These are phyloP conservation scores for Phylloscopus collybita DNA, from an alignment of 2,797 vertebrate genomes.

Conservation along the genomic window DNA sequence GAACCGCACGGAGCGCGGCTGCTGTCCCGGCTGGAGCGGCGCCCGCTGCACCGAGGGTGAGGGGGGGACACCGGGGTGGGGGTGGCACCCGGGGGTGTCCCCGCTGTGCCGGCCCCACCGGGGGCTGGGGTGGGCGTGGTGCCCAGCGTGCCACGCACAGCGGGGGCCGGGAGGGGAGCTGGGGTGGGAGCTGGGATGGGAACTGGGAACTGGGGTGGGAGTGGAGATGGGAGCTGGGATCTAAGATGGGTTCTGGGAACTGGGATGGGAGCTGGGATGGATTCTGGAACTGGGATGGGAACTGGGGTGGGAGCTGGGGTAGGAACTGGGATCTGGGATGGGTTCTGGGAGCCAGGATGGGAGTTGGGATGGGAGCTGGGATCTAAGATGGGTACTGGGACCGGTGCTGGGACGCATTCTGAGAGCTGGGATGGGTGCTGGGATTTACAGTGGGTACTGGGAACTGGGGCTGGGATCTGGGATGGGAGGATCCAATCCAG, in stretches of 20 bases:
- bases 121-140: neutral
- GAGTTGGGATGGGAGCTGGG: too few species aligned
- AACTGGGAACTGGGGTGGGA: neutral
- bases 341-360: neutral
- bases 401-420: too few species aligned
- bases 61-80: neutral
- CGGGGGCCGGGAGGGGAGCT: too few species aligned
- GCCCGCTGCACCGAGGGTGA: constrained; percentile 84
- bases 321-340: neutral
- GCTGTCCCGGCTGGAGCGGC: constrained; percentile 89
- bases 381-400: too few species aligned
- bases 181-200: neutral
- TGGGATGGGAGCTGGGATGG: too few species aligned
- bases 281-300: too few species aligned
- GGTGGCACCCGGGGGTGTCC: neutral
- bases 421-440: too few species aligned
- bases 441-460: too few species aligned
- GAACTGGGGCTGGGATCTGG: too few species aligned
- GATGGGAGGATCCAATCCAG: too few species aligned
- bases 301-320: neutral
- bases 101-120: neutral
- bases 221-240: too few species aligned
- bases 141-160: neutral
- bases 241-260: too few species aligned
- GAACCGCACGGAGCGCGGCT: constrained; percentile 80